These are phyloP conservation scores for Pocillopora meandrina DNA, from an alignment of 92 coral and sea anemone genomes.

Conservation along the genomic window DNA sequence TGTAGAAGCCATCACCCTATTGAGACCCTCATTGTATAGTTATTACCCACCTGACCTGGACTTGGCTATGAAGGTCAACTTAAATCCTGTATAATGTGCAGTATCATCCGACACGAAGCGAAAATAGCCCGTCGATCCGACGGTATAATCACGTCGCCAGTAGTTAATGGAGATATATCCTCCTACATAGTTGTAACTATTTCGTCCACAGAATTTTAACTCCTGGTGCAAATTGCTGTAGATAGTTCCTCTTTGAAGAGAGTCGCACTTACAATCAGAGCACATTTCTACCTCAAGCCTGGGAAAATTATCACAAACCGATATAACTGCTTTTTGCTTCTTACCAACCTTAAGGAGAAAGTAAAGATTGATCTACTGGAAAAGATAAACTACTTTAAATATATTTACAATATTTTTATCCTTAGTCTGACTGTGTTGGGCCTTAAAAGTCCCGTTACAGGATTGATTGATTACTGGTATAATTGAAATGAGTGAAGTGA, in stretches of 20 bases:
- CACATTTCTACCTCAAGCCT: constrained; percentile 19
- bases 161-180: neutral
- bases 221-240: neutral
- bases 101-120: constrained; percentile 28
- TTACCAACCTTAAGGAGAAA: neutral
- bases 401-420: too few relatives aligned
- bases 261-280: constrained; percentile 6
- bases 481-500: too few relatives aligned
- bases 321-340: neutral
- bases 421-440: too few relatives aligned
- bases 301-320: neutral
- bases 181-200: neutral
- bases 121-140: neutral
- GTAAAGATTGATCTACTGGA: too few relatives aligned
- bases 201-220: neutral
- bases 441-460: too few relatives aligned
- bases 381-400: too few relatives aligned
- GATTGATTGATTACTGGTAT: too few relatives aligned
- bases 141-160: neutral
- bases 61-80: neutral
- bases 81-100: constrained; percentile 18
- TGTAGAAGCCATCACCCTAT: neutral
- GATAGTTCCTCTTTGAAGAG: neutral
- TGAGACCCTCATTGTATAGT: too few relatives aligned
- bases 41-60: constrained; percentile 1